phyloP scores from a whole-genome alignment of 1,140 invertebrate species.

The Drosophila kohkoa region DNA sequence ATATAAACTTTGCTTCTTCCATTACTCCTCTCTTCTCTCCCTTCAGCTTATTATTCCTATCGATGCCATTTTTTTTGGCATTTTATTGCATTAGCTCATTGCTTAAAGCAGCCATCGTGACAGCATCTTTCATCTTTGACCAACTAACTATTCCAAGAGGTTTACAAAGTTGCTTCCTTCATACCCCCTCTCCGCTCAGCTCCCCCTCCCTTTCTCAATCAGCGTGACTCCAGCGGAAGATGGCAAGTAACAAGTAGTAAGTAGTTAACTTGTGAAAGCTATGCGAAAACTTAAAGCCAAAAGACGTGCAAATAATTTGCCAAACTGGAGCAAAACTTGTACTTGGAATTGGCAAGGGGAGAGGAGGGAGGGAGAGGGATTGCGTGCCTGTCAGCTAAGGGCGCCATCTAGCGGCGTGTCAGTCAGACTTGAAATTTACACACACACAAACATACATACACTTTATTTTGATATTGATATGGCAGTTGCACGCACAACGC shows the following conservation, averaged over 20 bases:
- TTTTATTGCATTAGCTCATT: too few species aligned
- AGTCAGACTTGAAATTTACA: slow-evolving; percentile 70
- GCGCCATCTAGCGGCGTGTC: slow-evolving; percentile 56
- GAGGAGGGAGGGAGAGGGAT: slow-evolving; percentile 24
- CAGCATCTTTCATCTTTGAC: too few species aligned
- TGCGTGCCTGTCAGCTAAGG: slow-evolving; percentile 48
- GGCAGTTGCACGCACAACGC: slow-evolving; percentile 75
- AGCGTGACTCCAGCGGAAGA: neutral
- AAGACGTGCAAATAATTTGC: slow-evolving; percentile 53
- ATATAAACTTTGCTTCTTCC: too few species aligned
- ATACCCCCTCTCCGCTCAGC: too few species aligned
- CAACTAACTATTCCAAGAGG: too few species aligned
- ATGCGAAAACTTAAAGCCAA: slow-evolving; percentile 44
- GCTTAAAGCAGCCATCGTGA: too few species aligned
- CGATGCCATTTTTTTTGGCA: too few species aligned
- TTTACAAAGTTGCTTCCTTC: neutral
- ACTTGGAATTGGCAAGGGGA: too few species aligned
- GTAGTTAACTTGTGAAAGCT: slow-evolving; percentile 30
- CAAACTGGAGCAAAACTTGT: neutral
- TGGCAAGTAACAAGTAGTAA: slow-evolving; percentile 3
- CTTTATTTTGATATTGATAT: slow-evolving; percentile 74
- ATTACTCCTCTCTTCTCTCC: too few species aligned
- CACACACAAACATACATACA: slow-evolving; percentile 16
- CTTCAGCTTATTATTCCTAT: too few species aligned
- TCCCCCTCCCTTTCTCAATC: too few species aligned